Conservation (phyloP, 2,113 vertebrate species). For the Channa maculata region DNA sequence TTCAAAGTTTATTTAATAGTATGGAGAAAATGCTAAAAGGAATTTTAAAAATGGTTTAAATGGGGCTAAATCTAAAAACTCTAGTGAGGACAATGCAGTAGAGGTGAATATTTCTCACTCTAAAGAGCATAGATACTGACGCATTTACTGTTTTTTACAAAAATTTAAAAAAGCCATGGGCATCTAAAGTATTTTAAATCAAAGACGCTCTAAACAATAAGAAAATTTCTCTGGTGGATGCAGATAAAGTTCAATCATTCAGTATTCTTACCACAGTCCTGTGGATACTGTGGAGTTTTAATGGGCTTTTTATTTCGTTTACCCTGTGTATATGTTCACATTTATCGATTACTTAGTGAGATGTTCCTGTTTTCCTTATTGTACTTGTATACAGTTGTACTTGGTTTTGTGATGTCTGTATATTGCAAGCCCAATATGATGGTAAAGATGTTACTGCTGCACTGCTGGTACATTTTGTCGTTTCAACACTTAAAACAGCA, state of each 20-base stretch:
- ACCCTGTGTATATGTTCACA: conserved; percentile 90
- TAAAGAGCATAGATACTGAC: conserved; percentile 42
- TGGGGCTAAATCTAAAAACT: conserved; percentile 15
- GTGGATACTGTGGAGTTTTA: conserved; percentile 87
- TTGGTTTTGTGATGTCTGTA: conserved; percentile 90
- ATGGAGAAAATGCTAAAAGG: conserved; percentile 12
- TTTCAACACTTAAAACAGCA: conserved; percentile 80
- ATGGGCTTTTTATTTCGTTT: conserved; percentile 87
- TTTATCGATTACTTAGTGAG: conserved; percentile 90
- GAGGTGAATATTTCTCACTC: conserved; percentile 38
- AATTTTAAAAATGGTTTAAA: conserved; percentile 8
- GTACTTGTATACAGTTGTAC: conserved; percentile 86
- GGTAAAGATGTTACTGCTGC: conserved; percentile 92
- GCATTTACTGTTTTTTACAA: conserved; percentile 50
- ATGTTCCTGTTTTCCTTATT: conserved; percentile 89
- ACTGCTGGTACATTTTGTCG: conserved; percentile 89
- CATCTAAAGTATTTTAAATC: conserved; percentile 58
- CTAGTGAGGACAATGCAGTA: conserved; percentile 41
- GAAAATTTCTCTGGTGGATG: conserved; percentile 62
- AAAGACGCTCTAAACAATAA: conserved; percentile 59
- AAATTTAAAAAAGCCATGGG: conserved; percentile 39
- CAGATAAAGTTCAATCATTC: conserved; percentile 68
- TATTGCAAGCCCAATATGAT: conserved; percentile 89
- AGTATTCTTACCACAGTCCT: conserved; percentile 88
- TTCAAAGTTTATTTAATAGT: conserved; percentile 30